These are phyloP conservation scores for Odontomachus brunneus DNA, from an alignment of 1,140 invertebrate genomes.

Conservation along the genomic window DNA sequence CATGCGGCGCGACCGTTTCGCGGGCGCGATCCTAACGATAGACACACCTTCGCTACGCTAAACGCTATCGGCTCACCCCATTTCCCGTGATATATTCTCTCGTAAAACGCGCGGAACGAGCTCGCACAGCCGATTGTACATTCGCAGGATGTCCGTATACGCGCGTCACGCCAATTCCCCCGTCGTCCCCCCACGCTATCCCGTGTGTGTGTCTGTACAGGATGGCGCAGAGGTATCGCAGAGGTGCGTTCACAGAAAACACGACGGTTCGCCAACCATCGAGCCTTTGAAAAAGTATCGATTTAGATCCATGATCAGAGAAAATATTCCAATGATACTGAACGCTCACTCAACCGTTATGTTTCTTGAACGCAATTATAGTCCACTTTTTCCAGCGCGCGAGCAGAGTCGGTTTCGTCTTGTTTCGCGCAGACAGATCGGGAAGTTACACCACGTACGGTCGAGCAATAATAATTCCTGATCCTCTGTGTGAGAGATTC, in stretches of 20 bases:
- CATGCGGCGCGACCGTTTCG: constrained; percentile 9
- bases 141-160: background rate
- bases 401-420: background rate
- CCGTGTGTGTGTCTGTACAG: background rate
- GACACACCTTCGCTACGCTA: background rate
- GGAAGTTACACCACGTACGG: background rate
- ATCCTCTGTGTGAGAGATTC: background rate
- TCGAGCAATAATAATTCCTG: background rate
- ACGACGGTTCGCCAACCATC: too few species aligned
- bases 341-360: too few species aligned
- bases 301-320: too few species aligned
- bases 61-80: constrained; percentile 1
- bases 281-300: too few species aligned
- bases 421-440: background rate
- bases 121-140: background rate
- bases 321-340: too few species aligned
- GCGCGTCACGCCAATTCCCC: background rate
- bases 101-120: background rate
- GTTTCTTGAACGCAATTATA: too few species aligned
- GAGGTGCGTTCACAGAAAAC: too few species aligned
- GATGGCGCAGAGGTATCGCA: background rate
- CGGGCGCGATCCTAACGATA: constrained; percentile 23
- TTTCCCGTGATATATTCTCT: background rate
- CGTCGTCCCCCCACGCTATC: background rate
- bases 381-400: background rate